Conservation (phyloP, 1,140 invertebrate genomes). For the Lasaia peninsularis region DNA sequence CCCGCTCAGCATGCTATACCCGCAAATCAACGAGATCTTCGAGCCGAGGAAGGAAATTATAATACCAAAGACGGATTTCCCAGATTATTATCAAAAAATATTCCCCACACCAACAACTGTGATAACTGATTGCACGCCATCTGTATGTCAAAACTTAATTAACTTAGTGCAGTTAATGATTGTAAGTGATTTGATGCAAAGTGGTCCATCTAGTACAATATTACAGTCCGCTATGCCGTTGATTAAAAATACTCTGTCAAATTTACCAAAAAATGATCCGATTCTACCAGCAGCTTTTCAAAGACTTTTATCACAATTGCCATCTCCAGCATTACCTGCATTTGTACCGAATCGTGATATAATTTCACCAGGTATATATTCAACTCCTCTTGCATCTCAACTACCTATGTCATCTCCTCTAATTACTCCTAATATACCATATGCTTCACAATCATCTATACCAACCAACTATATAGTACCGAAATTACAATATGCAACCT, state of each 20-base stretch:
- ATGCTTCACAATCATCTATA: neutral
- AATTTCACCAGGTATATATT: neutral
- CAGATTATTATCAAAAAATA: constrained; percentile 9
- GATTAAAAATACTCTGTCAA: constrained; percentile 40
- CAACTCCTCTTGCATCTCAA: neutral
- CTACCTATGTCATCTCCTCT: neutral
- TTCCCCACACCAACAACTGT: constrained; percentile 34
- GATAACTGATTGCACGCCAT: constrained; percentile 56
- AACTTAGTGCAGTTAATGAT: constrained; percentile 61
- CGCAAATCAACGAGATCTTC: constrained; percentile 11
- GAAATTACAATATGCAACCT: neutral
- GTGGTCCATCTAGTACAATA: constrained; percentile 34
- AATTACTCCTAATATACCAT: neutral
- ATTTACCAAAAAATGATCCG: constrained; percentile 39
- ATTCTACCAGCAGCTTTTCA: neutral
- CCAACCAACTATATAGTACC: neutral
- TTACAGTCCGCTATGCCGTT: constrained; percentile 41
- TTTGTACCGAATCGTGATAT: neutral
- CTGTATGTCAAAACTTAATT: constrained; percentile 52
- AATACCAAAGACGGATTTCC: constrained; percentile 16
- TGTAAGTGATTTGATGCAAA: constrained; percentile 51
- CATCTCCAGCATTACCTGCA: neutral
- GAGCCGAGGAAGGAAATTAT: constrained; percentile 15
- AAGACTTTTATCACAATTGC: neutral
- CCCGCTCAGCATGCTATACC: neutral